Base-by-base conservation (phyloP, 2,888 invertebrate species). In the Panorpa germanica region DNA sequence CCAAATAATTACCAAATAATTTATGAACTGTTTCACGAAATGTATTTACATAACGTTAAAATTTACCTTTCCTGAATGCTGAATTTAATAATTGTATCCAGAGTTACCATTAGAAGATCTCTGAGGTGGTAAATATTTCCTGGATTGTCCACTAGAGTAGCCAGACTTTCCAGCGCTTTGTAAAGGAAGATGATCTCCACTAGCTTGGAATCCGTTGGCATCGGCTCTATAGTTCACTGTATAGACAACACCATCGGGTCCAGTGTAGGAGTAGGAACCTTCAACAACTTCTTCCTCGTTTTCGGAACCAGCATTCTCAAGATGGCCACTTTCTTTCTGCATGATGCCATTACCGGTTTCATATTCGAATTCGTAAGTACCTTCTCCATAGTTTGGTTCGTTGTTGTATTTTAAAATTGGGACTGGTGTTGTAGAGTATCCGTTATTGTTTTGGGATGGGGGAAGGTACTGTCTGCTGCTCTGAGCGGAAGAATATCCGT, bases 181-280 rank as follows among this genome's bases (percentile, higher is more conserved):
- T n/a, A n/a, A n/a, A n/a, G 81, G 80, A 40, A 80, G 52, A 50
- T 80, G 80, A 23, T 74, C 74, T 29, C 80, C 80, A 41, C 65
- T 65, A 8, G 78, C 73, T 44, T 72, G 66, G 53, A 76, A 81
- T 33, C 80, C 80, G 45, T 72, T 74, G 40, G 71, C 70, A 47
- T 80, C 78, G 31, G 77, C 78, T 33, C 71, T 62, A 45, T 77
- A 78, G 41, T 64, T 60, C 4, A 69, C 65, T 10, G 66, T 65
- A 37, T 67, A 68, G 10, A 61, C 60, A 40, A 63, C 59, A 23
- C 68, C 68, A 45, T 69, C 62, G 40, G 66, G 66, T 7, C 67
- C 67, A 7, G 65, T 60, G 40, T 66, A 69, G 4, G 68, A 68
- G 43, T 68, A 69, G 13, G 67, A 67, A 32, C 69, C 68, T 42